Base-by-base conservation (phyloP, 2,797 vertebrate species). In the Danio albolineatus region DNA sequence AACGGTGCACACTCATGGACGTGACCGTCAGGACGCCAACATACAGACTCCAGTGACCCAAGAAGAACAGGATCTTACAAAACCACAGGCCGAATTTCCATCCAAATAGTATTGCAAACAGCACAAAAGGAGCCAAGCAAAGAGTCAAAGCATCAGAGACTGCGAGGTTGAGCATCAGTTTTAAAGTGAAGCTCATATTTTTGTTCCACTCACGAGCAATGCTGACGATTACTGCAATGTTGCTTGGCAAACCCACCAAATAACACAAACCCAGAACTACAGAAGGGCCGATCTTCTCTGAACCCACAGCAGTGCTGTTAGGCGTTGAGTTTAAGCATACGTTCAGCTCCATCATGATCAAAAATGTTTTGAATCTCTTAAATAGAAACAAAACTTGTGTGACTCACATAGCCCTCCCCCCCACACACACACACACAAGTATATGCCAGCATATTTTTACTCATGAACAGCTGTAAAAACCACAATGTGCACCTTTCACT, bases 241-340 rank as follows among this genome's bases (percentile, higher is more conserved):
- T 87, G 59, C 80, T 82, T 10, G 85, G 84, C 13, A 84, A 62
- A 64, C 87, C 85, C 49, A 85, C 46, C 41, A 86, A 65, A 83
- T 61, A 83, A 9, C 79, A 82, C 10, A 87, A n/a, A 21, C 79
- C 60, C 12, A 87, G 19, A 6, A 83, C 41, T 10, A 82, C 59
- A 7, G 71, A 60, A n/a, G 83, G 65, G 19, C 56, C 38, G 4
- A 82, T 36, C 65, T 59, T 16, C 14, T 69, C 38, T 46, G 19
- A 21, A 38, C 60, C 41, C 28, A 71, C 17, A 57, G 59, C 36
- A 28, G 41, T 12, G n/a, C 16, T 83, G 49, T 65, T 60, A 48
- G n/a, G 83, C 8, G 73, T 66, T 16, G 7, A 71, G 65, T 41
- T 76, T 5, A 67, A 14, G 9, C 6, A 19, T 19, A 6, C n/a